Evolutionary conservation across 2,797 vertebrate species (phyloP).

Genomic region (Odontamblyopus lacepedii): DNA sequence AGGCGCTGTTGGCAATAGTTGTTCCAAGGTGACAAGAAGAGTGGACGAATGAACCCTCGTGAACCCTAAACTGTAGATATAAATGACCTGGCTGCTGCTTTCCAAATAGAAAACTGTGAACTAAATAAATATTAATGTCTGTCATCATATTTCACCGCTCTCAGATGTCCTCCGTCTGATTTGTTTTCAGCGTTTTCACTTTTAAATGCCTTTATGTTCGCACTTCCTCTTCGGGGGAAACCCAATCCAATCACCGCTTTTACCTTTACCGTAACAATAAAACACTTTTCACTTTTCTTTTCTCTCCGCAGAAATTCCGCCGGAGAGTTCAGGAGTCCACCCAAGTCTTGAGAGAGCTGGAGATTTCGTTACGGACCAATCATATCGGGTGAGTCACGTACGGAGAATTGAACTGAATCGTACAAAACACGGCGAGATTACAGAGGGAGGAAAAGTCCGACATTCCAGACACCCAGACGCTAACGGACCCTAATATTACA

Average conservation of each 20-base stretch:
- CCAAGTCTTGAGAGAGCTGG: constrained; percentile 96
- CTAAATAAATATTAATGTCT: background rate
- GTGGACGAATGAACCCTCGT: background rate
- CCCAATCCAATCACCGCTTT: constrained; percentile 32
- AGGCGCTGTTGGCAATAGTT: background rate
- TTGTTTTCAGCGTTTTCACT: constrained; percentile 24
- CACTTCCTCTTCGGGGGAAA: constrained; percentile 4
- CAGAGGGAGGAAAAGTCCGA: constrained; percentile 56
- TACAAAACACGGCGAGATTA: constrained; percentile 38
- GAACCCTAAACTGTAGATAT: too few relatives aligned
- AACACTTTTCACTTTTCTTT: constrained; percentile 44
- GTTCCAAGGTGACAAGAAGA: background rate
- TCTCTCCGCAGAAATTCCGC: constrained; percentile 89
- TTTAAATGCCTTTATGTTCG: constrained; percentile 39
- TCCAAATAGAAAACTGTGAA: too few relatives aligned
- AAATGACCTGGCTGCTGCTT: too few relatives aligned
- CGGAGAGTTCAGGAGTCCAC: constrained; percentile 98
- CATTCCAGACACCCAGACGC: constrained; percentile 64
- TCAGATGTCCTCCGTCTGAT: constrained; percentile 7
- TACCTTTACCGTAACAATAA: constrained; percentile 57
- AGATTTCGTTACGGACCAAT: constrained; percentile 99
- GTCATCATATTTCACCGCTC: background rate
- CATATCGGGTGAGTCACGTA: constrained; percentile 92
- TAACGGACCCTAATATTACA: constrained; percentile 57
- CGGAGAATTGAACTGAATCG: constrained; percentile 23